Base-by-base conservation (phyloP, 2,113 vertebrate genomes). In the Aphyosemion australe region DNA sequence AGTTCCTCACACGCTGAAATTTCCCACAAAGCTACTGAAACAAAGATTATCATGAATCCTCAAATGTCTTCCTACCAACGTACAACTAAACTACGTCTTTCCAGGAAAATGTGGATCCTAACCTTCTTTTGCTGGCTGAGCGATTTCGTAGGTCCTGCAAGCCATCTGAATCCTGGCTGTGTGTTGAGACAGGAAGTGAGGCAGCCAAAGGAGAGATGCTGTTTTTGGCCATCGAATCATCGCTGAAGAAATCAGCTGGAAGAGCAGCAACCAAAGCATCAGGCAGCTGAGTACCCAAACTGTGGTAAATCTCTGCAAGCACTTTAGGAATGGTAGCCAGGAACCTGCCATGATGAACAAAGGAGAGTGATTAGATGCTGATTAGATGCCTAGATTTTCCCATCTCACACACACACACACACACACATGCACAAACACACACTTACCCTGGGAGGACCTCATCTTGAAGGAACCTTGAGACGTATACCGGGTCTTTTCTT, bases 161-260 rank as follows among this genome's bases (percentile, higher is more conserved):
- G 13, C 91, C 84, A 1, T 80, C 78, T 0, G 79, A 84, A 53
- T 62, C 58, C 20, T 86, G 12, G 0, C 78, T 78, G 2, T 76
- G 83, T 49, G 82, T 45, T 9, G 94, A 94, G 15, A 92, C 81
- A 0, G 73, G 31, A 1, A 76, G 65, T 0, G 64, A 76, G 13
- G 92, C 91, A 56, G 76, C 65, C 1, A 87, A 80, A 1, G 95
- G 90, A 32, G 94, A 95, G 59, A 89, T 82, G 50, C 92, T 94
- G 61, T 95, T 94, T 71, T 93, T 92, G 21, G 89, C 79, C 57
- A 96, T 3, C 0, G 96, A 98, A 31, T 98, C 96, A 50, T 99
- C 97, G 15, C 96, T 96, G 83, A 98, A 95, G 88, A 98, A 96
- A 69, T 96, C 95, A 18, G 92, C 57, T 19, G 97, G 97, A 65